These are phyloP conservation scores for Acronicta aceris DNA, from an alignment of 2,888 invertebrate species.

Conservation along the genomic window DNA sequence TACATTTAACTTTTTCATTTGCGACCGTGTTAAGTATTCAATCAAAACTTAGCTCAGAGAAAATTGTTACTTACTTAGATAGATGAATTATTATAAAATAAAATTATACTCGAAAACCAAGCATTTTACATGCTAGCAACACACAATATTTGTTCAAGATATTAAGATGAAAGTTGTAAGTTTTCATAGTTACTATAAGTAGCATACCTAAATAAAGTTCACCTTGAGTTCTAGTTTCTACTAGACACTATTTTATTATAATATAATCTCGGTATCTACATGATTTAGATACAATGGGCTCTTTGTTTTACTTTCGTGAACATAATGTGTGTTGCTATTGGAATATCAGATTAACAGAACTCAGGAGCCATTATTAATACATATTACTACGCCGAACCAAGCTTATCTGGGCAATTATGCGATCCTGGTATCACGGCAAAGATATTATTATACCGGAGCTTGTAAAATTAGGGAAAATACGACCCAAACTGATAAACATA, in stretches of 20 bases:
- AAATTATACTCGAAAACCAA: not conserved
- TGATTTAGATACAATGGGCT: not conserved
- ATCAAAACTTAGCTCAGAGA: too few species aligned
- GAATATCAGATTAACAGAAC: not conserved
- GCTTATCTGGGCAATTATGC: conserved; percentile 37
- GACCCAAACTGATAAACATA: too few species aligned
- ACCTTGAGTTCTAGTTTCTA: too few species aligned
- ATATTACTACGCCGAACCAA: not conserved
- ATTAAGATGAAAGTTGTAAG: too few species aligned
- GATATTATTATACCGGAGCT: not conserved
- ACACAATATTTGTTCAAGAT: not conserved
- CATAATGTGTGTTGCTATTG: conserved; percentile 13
- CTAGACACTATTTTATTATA: too few species aligned
- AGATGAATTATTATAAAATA: too few species aligned
- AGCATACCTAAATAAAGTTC: not conserved
- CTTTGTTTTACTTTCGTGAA: conserved; percentile 8
- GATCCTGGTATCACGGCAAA: conserved; percentile 22
- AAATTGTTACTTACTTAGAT: too few species aligned
- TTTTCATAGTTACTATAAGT: not conserved
- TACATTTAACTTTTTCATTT: not conserved
- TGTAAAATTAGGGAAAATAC: conserved; percentile 5
- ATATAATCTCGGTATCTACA: not conserved
- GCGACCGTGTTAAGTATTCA: too few species aligned
- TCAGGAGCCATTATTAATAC: conserved; percentile 3
- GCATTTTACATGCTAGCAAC: not conserved